These are phyloP conservation scores for Torymus texanus DNA, from an alignment of 2,888 invertebrate genomes.

Conservation along the genomic window DNA sequence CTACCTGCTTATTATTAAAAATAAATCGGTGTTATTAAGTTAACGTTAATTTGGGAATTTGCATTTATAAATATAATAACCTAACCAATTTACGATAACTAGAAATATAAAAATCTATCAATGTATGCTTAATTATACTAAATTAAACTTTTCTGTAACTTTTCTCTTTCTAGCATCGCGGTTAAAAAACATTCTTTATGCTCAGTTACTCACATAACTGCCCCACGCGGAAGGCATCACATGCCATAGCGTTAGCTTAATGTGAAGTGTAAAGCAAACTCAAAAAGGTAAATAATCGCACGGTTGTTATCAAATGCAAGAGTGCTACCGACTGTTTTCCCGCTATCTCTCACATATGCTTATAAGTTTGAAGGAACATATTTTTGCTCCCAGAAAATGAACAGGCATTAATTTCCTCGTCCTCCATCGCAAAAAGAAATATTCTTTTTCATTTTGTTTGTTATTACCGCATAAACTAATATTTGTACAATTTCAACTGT, in stretches of 20 bases:
- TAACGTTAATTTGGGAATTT: too few species aligned
- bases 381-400: conserved; percentile 40
- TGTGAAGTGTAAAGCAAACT: conserved; percentile 40
- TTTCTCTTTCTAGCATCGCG: conserved; percentile 43
- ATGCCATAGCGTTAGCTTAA: conserved; percentile 25
- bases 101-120: background rate
- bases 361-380: conserved; percentile 49
- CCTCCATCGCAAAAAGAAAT: conserved; percentile 38
- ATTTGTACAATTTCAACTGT: conserved; percentile 53
- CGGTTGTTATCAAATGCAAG: conserved; percentile 38
- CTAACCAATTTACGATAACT: too few species aligned
- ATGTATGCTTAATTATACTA: background rate
- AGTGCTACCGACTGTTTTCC: conserved; percentile 13
- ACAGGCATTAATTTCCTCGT: conserved; percentile 24
- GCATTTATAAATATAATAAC: too few species aligned
- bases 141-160: background rate
- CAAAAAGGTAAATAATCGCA: conserved; percentile 38
- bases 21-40: too few species aligned
- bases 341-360: conserved; percentile 28
- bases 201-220: conserved; percentile 15
- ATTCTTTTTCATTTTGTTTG: conserved; percentile 25
- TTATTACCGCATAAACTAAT: conserved; percentile 30
- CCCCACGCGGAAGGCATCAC: background rate
- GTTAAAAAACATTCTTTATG: conserved; percentile 22
- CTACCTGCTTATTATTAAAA: too few species aligned